Percentiles rank a stretch among this genome's conserved stretches.
phyloP scores from a whole-genome alignment of 2,797 vertebrate genomes.

The Netta rufina region DNA sequence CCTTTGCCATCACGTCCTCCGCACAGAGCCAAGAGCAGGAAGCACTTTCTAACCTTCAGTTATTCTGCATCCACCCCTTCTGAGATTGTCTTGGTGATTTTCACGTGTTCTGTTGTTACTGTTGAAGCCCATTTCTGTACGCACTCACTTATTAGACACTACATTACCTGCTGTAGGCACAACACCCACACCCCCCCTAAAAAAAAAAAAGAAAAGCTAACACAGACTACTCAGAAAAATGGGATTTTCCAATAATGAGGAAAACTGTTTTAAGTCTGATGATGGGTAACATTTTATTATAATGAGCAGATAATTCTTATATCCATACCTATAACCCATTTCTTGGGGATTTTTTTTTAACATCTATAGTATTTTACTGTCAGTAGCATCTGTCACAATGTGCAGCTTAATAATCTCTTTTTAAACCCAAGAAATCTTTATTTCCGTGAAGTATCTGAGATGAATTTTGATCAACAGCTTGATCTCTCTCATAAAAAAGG shows the following conservation, averaged over 20 bases:
- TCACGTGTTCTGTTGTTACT: fast-evolving
- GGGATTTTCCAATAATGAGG: not conserved
- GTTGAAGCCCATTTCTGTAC: fast-evolving
- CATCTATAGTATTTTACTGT: constrained; percentile 58
- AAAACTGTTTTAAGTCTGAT: not conserved
- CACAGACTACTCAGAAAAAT: fast-evolving
- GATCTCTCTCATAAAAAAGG: constrained; percentile 48
- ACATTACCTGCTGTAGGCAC: not conserved
- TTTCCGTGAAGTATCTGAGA: constrained; percentile 67
- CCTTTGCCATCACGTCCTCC: not conserved
- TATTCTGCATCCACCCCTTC: too few relatives aligned
- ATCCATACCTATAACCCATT: constrained; percentile 45
- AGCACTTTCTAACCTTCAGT: not conserved
- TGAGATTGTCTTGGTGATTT: fast-evolving
- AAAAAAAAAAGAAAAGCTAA: not conserved
- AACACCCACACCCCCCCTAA: not conserved
- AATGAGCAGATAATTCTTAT: constrained; percentile 48
- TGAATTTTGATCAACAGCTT: constrained; percentile 72
- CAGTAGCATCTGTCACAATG: constrained; percentile 70
- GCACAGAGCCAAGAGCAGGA: too few relatives aligned
- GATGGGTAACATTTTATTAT: constrained; percentile 25
- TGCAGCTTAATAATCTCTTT: constrained; percentile 64
- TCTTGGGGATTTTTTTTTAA: constrained; percentile 53
- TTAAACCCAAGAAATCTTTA: constrained; percentile 68
- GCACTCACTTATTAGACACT: fast-evolving